These are phyloP conservation scores for Drosophila algonquin DNA, from an alignment of 2,888 invertebrate genomes.

Conservation along the genomic window DNA sequence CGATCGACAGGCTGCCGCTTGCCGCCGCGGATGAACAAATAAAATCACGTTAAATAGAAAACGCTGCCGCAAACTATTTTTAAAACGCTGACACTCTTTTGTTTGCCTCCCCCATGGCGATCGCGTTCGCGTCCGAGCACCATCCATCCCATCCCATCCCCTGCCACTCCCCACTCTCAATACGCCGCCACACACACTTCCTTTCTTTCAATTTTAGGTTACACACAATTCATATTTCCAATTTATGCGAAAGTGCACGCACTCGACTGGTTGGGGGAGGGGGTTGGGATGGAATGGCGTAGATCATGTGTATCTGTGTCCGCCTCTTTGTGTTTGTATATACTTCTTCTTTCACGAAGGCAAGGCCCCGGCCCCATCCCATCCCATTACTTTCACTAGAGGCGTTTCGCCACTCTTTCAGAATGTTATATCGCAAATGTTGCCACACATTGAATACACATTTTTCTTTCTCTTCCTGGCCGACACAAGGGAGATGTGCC, in stretches of 20 bases:
- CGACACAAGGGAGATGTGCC: not conserved
- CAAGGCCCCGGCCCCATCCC: no score
- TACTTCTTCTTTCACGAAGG: constrained; percentile 37
- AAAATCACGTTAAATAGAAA: constrained; percentile 69
- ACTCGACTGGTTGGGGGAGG: constrained; percentile 2
- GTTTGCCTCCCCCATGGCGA: constrained; percentile 53
- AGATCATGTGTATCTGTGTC: constrained; percentile 18
- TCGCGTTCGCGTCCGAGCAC: constrained; percentile 15
- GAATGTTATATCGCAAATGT: constrained; percentile 58
- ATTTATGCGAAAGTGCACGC: constrained; percentile 54
- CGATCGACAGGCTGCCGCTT: constrained; percentile 28
- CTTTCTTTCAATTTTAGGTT: constrained; percentile 72
- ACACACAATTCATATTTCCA: constrained; percentile 72
- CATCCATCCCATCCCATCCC: constrained; percentile 6
- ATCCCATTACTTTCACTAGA: constrained; percentile 73
- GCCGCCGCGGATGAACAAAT: constrained; percentile 30
- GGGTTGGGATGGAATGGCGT: not conserved
- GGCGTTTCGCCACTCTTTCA: constrained; percentile 66
- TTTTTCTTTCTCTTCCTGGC: constrained; percentile 42
- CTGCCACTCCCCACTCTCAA: not conserved
- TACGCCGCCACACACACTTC: constrained; percentile 57
- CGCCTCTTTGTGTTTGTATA: constrained; percentile 21
- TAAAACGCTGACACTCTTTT: constrained; percentile 77
- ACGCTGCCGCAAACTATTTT: constrained; percentile 67
- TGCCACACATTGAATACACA: constrained; percentile 70